These are phyloP conservation scores for Nematostella vectensis DNA, from an alignment of 92 coral and sea anemone genomes.

Conservation along the genomic window DNA sequence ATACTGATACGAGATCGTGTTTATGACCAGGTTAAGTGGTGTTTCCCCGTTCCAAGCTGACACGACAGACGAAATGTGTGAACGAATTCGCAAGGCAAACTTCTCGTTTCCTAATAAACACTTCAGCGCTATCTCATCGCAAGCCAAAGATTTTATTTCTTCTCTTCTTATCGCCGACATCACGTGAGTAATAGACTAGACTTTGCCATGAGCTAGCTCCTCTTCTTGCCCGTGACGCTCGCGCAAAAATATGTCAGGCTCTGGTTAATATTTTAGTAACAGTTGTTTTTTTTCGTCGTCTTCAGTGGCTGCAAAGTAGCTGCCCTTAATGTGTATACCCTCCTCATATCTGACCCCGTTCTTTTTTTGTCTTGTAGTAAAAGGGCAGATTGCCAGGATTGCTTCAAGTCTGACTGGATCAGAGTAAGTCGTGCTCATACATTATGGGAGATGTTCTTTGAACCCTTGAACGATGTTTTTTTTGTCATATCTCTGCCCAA, in stretches of 20 bases:
- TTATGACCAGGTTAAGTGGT: conserved; percentile 63
- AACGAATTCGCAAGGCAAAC: conserved; percentile 46
- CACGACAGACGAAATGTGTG: conserved; percentile 62
- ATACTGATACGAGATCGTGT: too few species aligned
- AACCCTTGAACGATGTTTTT: neutral
- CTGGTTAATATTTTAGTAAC: too few species aligned
- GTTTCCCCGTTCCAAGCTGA: conserved; percentile 87
- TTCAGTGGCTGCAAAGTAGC: too few species aligned
- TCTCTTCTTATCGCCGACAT: conserved; percentile 67
- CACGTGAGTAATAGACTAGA: conserved; percentile 84
- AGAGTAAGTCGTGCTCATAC: conserved; percentile 41
- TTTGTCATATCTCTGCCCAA: too few species aligned
- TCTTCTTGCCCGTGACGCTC: too few species aligned
- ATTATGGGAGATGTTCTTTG: neutral
- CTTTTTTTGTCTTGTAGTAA: conserved; percentile 28
- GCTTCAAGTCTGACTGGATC: conserved; percentile 85
- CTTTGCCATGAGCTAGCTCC: too few species aligned
- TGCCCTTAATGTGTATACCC: too few species aligned
- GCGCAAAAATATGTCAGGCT: too few species aligned
- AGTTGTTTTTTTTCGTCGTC: too few species aligned
- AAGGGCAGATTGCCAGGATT: conserved; percentile 86
- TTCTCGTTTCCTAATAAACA: conserved; percentile 58
- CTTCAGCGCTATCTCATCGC: conserved; percentile 62
- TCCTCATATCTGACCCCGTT: too few species aligned
- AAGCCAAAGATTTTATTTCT: conserved; percentile 76